Percentiles rank a stretch among this genome's conserved stretches.
phyloP scores from a whole-genome alignment of 92 coral and sea anemone genomes.

The Bergia puertoricense region DNA sequence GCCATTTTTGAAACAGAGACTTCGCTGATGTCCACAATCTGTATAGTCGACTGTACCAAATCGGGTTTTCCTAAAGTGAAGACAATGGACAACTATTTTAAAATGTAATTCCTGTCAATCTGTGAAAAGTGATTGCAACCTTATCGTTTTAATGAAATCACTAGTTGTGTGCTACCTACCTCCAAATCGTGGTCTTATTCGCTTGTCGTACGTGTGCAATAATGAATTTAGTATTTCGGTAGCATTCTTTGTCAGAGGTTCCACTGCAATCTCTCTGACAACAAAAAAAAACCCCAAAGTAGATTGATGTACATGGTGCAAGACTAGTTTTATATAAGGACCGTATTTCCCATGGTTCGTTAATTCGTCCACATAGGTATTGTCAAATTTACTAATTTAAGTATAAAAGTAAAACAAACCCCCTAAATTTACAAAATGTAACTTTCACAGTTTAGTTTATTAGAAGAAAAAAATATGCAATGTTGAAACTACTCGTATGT shows the following conservation, averaged over 20 bases:
- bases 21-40: slow-evolving; percentile 73
- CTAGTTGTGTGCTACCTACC: slow-evolving; percentile 49
- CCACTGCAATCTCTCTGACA: not conserved
- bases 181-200: slow-evolving; percentile 85
- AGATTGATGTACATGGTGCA: no score
- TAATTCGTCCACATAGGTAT: no score
- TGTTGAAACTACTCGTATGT: no score
- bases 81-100: not conserved
- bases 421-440: no score
- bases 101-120: not conserved
- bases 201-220: slow-evolving; percentile 67
- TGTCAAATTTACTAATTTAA: no score
- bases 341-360: no score
- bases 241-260: slow-evolving; percentile 53
- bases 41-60: slow-evolving; percentile 53
- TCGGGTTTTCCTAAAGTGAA: slow-evolving; percentile 62
- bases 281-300: not conserved
- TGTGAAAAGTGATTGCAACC: not conserved
- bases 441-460: no score
- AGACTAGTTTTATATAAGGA: no score
- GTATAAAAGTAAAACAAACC: no score
- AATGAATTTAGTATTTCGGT: slow-evolving; percentile 60
- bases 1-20: slow-evolving; percentile 77
- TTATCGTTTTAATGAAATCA: not conserved
- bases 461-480: no score